A percentile compares a stretch with the other conserved stretches of the same genome.
Conservation (phyloP, 2,797 vertebrate genomes). For the Synaphobranchus kaupii region DNA sequence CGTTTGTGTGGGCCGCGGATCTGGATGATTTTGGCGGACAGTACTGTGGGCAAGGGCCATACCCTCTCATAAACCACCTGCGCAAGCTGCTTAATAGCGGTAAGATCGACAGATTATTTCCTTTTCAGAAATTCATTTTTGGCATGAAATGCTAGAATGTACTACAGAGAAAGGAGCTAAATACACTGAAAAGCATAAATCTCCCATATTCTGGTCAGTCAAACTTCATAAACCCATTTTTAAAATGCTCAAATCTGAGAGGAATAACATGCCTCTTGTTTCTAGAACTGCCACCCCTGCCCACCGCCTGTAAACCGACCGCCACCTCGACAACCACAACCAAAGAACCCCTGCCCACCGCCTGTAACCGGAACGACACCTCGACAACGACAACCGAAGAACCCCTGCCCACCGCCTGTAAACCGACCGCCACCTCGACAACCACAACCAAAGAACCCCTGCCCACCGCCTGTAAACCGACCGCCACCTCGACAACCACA, state of each 20-base stretch:
- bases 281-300: slow-evolving; percentile 11
- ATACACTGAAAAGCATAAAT: neutral
- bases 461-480: too few relatives aligned
- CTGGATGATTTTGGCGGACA: slow-evolving; percentile 71
- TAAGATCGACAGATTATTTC: slow-evolving; percentile 35
- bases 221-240: neutral
- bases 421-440: too few relatives aligned
- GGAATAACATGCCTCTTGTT: neutral
- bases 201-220: too few relatives aligned
- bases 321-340: slow-evolving; percentile 39
- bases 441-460: slow-evolving; percentile 35
- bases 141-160: too few relatives aligned
- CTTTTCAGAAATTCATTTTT: neutral
- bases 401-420: too few relatives aligned
- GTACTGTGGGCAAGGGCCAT: slow-evolving; percentile 67
- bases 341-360: slow-evolving; percentile 24
- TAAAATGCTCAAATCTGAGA: neutral
- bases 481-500: too few relatives aligned
- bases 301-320: slow-evolving; percentile 5
- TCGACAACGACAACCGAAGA: too few relatives aligned
- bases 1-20: slow-evolving; percentile 71
- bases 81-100: slow-evolving; percentile 56
- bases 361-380: neutral
- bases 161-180: neutral
- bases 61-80: slow-evolving; percentile 62